Evolutionary conservation across 2,888 invertebrate species (phyloP).

Genomic region (Ectropis crepuscularia): DNA sequence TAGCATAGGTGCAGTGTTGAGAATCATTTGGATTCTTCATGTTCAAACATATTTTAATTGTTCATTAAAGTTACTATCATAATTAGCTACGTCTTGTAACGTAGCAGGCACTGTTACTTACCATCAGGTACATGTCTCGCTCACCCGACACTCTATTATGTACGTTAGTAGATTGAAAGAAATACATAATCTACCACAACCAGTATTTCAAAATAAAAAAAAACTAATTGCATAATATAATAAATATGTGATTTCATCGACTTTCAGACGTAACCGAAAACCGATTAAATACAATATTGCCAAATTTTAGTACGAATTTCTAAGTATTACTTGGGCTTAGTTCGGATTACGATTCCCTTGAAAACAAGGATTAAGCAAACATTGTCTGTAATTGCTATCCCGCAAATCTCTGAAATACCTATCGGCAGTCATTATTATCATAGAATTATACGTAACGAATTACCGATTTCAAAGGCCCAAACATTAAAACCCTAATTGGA

Average conservation of each 20-base stretch:
- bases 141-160: no score
- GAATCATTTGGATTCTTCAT: no score
- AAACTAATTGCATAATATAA: not conserved
- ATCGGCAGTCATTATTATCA: conserved; percentile 25
- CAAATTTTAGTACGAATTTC: conserved; percentile 8
- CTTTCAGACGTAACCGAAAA: not conserved
- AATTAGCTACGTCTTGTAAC: no score
- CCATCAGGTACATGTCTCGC: no score
- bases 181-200: no score
- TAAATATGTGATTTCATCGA: not conserved
- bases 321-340: conserved; percentile 11
- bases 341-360: conserved; percentile 13
- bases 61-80: no score
- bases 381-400: conserved; percentile 11
- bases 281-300: conserved; percentile 3
- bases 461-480: conserved; percentile 24
- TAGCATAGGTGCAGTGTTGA: no score
- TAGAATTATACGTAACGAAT: conserved; percentile 21
- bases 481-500: conserved; percentile 32
- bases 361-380: conserved; percentile 17
- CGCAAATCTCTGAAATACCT: conserved; percentile 23
- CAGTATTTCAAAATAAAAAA: not conserved
- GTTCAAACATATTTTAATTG: no score
- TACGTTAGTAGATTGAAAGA: no score
- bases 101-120: no score